Evolutionary conservation across 1,140 invertebrate species (phyloP).

Genomic region (Dermatophagoides farinae): DNA sequence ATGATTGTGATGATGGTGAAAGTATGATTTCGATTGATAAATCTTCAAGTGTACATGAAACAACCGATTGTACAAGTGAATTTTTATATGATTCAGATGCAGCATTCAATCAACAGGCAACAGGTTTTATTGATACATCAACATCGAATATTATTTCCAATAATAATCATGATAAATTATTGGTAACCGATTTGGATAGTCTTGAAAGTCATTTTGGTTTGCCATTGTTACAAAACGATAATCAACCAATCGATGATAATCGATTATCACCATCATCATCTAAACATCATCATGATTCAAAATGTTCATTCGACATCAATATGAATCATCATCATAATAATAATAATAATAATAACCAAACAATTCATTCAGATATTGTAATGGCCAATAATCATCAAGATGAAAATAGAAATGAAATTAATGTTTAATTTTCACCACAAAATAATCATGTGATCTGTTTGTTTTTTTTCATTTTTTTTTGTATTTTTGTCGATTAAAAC

Average conservation of each 20-base stretch:
- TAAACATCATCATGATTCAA: not conserved
- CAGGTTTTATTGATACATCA: not conserved
- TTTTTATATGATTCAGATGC: constrained; percentile 4
- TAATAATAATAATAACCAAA: too few species aligned
- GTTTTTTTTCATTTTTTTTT: too few species aligned
- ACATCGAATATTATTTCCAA: too few species aligned
- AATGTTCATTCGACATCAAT: not conserved
- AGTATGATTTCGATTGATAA: not conserved
- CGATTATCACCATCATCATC: not conserved
- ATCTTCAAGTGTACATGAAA: constrained; percentile 7
- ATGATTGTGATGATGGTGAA: not conserved
- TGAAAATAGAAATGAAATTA: too few species aligned
- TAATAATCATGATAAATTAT: not conserved
- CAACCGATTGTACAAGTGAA: not conserved
- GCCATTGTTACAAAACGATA: not conserved
- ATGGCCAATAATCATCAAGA: too few species aligned
- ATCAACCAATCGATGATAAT: not conserved
- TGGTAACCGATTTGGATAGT: constrained; percentile 1
- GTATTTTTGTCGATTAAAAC: too few species aligned
- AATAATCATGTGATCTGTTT: too few species aligned
- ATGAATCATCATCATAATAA: too few species aligned
- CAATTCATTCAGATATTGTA: too few species aligned
- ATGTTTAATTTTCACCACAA: too few species aligned
- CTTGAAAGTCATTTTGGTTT: not conserved
- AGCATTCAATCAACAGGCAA: not conserved